Conservation (phyloP, 2,888 invertebrate species). For the Andrena bicolor region DNA sequence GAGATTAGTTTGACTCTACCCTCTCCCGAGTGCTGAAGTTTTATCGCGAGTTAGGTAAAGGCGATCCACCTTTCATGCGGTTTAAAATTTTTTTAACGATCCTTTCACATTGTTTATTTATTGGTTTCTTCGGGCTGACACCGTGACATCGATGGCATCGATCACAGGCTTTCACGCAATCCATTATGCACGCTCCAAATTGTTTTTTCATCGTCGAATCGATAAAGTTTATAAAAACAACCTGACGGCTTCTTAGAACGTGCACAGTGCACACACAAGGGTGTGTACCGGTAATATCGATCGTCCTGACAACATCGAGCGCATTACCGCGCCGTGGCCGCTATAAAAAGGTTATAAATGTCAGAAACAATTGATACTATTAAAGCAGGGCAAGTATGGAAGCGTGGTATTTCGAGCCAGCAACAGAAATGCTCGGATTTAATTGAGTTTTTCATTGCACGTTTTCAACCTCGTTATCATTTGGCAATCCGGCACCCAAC, state of each 20-base stretch:
- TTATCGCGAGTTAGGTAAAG: constrained; percentile 7
- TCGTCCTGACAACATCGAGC: constrained; percentile 21
- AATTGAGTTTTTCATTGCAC: no score
- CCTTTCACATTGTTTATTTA: constrained; percentile 43
- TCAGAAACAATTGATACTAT: constrained; percentile 40
- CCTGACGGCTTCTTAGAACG: constrained; percentile 33
- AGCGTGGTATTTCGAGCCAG: not conserved
- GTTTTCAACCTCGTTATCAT: no score
- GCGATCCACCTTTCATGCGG: not conserved
- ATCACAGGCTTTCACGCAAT: constrained; percentile 29
- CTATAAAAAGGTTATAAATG: constrained; percentile 45
- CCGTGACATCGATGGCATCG: constrained; percentile 14
- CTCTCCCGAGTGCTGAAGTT: not conserved
- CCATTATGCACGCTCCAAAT: constrained; percentile 54
- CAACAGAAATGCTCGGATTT: not conserved
- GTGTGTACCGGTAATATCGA: constrained; percentile 38
- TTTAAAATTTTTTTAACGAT: constrained; percentile 26
- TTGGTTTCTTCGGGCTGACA: constrained; percentile 1
- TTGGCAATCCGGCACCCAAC: no score
- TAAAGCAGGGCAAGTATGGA: not conserved
- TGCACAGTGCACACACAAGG: not conserved
- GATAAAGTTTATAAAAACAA: constrained; percentile 46
- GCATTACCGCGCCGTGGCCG: constrained; percentile 8
- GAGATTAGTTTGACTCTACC: not conserved
- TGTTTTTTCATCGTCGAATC: constrained; percentile 28